These are phyloP conservation scores for Xanthorhoe designata DNA, from an alignment of 2,888 invertebrate genomes.

Conservation along the genomic window DNA sequence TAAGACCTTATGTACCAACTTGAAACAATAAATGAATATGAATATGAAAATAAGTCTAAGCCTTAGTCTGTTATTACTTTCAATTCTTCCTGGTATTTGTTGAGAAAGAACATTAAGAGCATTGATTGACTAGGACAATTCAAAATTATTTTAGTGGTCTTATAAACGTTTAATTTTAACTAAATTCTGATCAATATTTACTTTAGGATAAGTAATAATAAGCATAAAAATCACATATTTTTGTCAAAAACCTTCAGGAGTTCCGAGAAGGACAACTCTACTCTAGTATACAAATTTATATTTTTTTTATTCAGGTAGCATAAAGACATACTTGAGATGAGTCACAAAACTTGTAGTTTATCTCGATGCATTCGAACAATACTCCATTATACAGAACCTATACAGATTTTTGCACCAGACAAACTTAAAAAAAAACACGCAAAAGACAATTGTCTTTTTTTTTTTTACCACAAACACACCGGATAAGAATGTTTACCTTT, in stretches of 20 bases:
- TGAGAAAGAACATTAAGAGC: no score
- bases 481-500: slow-evolving; percentile 77
- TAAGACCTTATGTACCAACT: no score
- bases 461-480: slow-evolving; percentile 63
- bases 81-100: no score
- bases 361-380: slow-evolving; percentile 35
- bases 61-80: no score
- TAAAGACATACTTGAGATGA: slow-evolving; percentile 24
- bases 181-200: no score
- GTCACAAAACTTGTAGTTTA: slow-evolving; percentile 26
- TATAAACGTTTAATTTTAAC: no score
- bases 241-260: not conserved
- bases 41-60: no score
- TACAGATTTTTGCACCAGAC: slow-evolving; percentile 42
- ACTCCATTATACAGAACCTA: slow-evolving; percentile 31
- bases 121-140: no score
- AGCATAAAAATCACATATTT: not conserved
- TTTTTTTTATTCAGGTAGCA: slow-evolving; percentile 27
- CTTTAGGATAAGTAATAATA: no score
- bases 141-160: no score
- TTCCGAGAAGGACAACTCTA: not conserved
- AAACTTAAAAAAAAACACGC: slow-evolving; percentile 30
- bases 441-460: slow-evolving; percentile 47
- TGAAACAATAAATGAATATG: no score
- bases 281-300: slow-evolving; percentile 9